phyloP scores from a whole-genome alignment of 92 coral and sea anemone genomes.

The Phenganax marumi region DNA sequence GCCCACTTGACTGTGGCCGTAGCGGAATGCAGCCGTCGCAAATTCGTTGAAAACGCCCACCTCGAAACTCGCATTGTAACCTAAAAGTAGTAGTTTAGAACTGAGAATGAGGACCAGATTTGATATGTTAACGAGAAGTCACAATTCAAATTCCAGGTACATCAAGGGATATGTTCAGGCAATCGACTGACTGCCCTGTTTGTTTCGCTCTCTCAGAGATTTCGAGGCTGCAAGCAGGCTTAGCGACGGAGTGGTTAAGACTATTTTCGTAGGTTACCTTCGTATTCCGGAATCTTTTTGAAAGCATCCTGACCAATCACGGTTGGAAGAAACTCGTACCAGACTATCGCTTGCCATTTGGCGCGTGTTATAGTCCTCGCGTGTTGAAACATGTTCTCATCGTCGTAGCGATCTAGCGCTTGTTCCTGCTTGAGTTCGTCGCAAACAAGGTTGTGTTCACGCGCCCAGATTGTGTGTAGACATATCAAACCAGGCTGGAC shows the following conservation, averaged over 20 bases:
- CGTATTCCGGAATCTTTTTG: conserved; percentile 42
- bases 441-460: conserved; percentile 92
- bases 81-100: conserved; percentile 57
- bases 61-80: conserved; percentile 74
- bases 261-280: neutral
- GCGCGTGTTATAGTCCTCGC: conserved; percentile 92
- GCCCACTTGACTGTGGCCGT: conserved; percentile 96
- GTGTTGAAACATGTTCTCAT: conserved; percentile 88
- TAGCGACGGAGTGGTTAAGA: neutral
- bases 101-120: neutral
- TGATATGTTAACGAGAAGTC: no score
- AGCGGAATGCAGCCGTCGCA: conserved; percentile 97
- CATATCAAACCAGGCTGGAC: conserved; percentile 98
- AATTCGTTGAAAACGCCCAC: conserved; percentile 98
- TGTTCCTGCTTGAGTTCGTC: conserved; percentile 75
- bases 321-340: conserved; percentile 95
- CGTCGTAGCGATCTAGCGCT: conserved; percentile 73
- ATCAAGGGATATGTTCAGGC: no score
- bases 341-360: conserved; percentile 89
- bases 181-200: no score
- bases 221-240: neutral
- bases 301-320: conserved; percentile 81
- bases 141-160: no score
- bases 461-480: conserved; percentile 89
- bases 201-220: no score